phyloP scores from a whole-genome alignment of 2,797 vertebrate genomes.

The Coreius guichenoti region DNA sequence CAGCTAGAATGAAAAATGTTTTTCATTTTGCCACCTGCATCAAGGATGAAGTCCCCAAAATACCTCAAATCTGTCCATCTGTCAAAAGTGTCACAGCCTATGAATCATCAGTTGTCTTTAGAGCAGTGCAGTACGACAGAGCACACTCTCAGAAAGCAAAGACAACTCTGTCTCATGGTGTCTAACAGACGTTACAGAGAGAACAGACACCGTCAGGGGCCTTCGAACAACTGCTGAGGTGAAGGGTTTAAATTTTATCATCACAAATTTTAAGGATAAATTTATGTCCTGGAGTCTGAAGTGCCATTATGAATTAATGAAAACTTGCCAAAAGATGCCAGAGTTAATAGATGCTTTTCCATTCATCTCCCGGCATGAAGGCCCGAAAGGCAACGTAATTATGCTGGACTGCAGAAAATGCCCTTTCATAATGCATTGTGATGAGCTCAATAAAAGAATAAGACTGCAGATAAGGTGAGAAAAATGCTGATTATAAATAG shows the following conservation, averaged over 20 bases:
- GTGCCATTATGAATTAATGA: constrained; percentile 19
- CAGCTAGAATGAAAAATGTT: constrained; percentile 60
- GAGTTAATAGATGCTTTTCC: constrained; percentile 16
- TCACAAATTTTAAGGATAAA: constrained; percentile 11
- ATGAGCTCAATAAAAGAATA: not conserved
- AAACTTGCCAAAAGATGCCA: constrained; percentile 38
- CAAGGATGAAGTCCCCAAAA: constrained; percentile 76
- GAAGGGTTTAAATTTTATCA: constrained; percentile 22
- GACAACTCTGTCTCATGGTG: constrained; percentile 17
- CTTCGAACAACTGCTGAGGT: constrained; percentile 48
- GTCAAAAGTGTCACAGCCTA: constrained; percentile 84
- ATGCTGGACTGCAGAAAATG: not conserved
- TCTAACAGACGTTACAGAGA: constrained; percentile 49
- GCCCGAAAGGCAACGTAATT: not conserved
- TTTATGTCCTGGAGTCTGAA: constrained; percentile 20
- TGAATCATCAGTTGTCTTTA: constrained; percentile 76
- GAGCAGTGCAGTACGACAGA: constrained; percentile 54
- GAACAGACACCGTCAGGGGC: constrained; percentile 47
- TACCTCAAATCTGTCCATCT: constrained; percentile 83
- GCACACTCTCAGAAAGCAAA: constrained; percentile 51
- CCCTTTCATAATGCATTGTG: not conserved
- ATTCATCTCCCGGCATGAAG: not conserved
- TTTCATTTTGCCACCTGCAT: constrained; percentile 61
- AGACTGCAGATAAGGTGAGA: not conserved
- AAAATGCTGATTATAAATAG: not conserved